Conservation (phyloP, 2,888 invertebrate species). For the Nasonovia ribisnigri region DNA sequence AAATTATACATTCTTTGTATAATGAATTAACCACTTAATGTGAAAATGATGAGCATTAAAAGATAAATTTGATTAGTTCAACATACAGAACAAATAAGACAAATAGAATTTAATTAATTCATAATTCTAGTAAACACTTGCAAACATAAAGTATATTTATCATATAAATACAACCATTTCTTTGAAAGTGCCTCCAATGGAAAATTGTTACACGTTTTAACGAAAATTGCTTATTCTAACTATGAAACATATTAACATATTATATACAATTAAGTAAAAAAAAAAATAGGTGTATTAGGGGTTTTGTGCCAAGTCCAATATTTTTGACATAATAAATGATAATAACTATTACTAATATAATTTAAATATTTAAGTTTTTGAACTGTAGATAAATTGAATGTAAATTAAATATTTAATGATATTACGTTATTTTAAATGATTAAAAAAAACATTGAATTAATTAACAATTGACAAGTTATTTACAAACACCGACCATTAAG, state of each 20-base stretch:
- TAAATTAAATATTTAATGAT: neutral
- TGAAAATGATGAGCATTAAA: neutral
- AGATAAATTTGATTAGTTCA: neutral
- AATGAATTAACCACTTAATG: neutral
- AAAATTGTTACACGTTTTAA: neutral
- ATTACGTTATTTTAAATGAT: neutral
- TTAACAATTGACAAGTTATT: neutral
- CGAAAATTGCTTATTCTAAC: neutral
- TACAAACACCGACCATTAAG: neutral
- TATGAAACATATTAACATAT: neutral
- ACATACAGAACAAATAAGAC: neutral
- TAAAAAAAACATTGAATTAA: neutral
- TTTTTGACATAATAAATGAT: neutral
- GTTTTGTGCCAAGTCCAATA: neutral
- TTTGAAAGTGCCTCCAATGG: neutral
- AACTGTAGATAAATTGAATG: neutral
- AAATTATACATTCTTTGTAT: neutral
- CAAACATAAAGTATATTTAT: neutral
- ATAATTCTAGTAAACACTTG: neutral
- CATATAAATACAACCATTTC: neutral
- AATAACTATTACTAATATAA: neutral
- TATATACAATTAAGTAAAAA: neutral
- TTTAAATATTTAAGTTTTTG: neutral
- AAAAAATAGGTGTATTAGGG: neutral
- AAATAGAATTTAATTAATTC: neutral